Evolutionary conservation across 2,888 invertebrate species (phyloP).

Genomic region (Spisula solida): DNA sequence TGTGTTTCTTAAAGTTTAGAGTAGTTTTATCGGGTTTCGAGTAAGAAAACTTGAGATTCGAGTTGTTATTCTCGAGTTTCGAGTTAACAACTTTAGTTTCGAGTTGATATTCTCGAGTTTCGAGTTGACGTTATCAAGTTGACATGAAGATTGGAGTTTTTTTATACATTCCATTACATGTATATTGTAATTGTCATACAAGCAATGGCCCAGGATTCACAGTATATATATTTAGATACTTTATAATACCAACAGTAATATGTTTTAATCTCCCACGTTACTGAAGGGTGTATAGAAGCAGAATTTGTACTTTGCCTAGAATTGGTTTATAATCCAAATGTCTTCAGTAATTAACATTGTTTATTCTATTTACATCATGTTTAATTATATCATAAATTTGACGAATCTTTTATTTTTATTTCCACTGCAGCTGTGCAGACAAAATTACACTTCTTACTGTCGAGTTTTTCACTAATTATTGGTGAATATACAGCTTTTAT

Average conservation of each 20-base stretch:
- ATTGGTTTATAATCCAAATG: slow-evolving; percentile 12
- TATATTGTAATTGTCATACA: too few species aligned
- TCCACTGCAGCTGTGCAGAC: neutral
- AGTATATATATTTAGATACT: neutral
- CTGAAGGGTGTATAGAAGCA: neutral
- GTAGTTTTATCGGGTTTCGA: too few species aligned
- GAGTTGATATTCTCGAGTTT: too few species aligned
- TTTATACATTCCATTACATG: too few species aligned
- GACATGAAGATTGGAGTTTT: too few species aligned
- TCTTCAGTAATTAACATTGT: slow-evolving; percentile 4
- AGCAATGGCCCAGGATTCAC: neutral
- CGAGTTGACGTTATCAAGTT: too few species aligned
- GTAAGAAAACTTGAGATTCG: too few species aligned
- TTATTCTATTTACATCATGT: neutral
- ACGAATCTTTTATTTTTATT: slow-evolving; percentile 7
- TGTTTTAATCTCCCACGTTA: neutral
- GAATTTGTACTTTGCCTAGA: neutral
- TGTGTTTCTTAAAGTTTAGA: too few species aligned
- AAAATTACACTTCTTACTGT: neutral
- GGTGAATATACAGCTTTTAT: slow-evolving; percentile 10
- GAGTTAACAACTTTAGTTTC: too few species aligned
- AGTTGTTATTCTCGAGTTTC: too few species aligned
- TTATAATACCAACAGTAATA: neutral
- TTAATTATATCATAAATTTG: neutral
- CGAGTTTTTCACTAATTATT: slow-evolving; percentile 14